A percentile compares a stretch with the other conserved stretches of the same genome.
Evolutionary conservation across 1,140 invertebrate genomes (phyloP).

Genomic region (Venturia canescens): DNA sequence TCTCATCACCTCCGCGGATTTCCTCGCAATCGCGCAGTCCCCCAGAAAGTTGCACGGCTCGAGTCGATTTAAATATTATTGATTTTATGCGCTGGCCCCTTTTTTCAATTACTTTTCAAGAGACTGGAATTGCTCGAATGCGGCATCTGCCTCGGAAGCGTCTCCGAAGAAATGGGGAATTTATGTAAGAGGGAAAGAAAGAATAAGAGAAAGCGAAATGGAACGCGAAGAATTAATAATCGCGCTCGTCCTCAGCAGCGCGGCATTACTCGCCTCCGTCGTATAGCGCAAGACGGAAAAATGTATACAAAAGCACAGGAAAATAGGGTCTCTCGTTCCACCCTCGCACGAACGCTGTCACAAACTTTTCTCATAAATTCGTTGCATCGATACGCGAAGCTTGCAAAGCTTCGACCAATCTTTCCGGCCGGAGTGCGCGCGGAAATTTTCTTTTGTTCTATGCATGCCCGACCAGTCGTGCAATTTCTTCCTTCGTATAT

Average conservation of each 20-base stretch:
- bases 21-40: neutral
- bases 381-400: conserved; percentile 30
- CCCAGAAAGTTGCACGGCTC: neutral
- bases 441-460: conserved; percentile 39
- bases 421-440: neutral
- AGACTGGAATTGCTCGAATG: neutral
- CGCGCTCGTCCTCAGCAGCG: conserved; percentile 6
- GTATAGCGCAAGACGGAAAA: neutral
- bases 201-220: neutral
- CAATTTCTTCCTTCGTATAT: conserved; percentile 22
- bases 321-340: neutral
- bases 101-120: neutral
- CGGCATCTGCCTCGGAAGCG: neutral
- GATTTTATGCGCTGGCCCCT: neutral
- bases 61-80: conserved; percentile 4
- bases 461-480: conserved; percentile 37
- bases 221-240: conserved; percentile 11
- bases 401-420: neutral
- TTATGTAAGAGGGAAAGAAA: neutral
- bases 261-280: neutral
- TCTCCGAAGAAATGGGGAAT: neutral
- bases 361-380: conserved; percentile 47
- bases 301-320: neutral
- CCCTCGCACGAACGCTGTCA: conserved; percentile 21
- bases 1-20: neutral